Conservation (phyloP, 2,888 invertebrate genomes). For the Morinoia aosen region DNA sequence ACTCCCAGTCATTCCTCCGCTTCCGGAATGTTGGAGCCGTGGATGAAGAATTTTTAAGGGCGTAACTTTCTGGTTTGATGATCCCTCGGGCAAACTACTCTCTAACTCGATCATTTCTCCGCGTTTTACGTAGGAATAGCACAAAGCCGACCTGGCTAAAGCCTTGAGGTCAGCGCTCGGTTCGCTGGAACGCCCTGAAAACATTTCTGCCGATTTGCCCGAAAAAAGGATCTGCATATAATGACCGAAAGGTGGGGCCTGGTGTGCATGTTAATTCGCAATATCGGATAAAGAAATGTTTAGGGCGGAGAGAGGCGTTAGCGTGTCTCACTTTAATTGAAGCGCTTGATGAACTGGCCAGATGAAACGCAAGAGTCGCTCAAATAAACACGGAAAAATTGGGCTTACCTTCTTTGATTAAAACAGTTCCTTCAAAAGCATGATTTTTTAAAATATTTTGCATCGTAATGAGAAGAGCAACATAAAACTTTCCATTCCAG, state of each 20-base stretch:
- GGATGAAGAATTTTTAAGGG: conserved; percentile 20
- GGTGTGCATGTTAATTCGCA: conserved; percentile 38
- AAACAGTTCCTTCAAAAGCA: too few species aligned
- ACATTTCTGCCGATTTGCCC: conserved; percentile 14
- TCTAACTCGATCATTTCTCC: neutral
- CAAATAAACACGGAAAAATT: too few species aligned
- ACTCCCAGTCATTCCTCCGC: neutral
- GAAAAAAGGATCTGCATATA: conserved; percentile 46
- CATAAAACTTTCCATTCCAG: too few species aligned
- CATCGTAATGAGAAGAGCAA: too few species aligned
- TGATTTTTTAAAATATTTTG: too few species aligned
- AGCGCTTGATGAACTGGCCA: neutral
- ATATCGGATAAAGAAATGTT: conserved; percentile 11
- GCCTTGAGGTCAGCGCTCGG: neutral
- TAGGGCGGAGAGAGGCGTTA: neutral
- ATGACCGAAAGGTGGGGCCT: neutral
- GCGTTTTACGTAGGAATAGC: neutral
- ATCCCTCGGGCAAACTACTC: neutral
- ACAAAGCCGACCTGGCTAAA: too few species aligned
- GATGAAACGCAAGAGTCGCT: neutral
- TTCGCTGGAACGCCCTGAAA: neutral
- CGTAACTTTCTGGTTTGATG: conserved; percentile 34
- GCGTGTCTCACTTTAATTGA: conserved; percentile 14
- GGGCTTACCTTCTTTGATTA: too few species aligned
- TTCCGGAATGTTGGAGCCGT: neutral